These are phyloP conservation scores for Esperia sulphurella DNA, from an alignment of 2,888 invertebrate genomes.

Conservation along the genomic window DNA sequence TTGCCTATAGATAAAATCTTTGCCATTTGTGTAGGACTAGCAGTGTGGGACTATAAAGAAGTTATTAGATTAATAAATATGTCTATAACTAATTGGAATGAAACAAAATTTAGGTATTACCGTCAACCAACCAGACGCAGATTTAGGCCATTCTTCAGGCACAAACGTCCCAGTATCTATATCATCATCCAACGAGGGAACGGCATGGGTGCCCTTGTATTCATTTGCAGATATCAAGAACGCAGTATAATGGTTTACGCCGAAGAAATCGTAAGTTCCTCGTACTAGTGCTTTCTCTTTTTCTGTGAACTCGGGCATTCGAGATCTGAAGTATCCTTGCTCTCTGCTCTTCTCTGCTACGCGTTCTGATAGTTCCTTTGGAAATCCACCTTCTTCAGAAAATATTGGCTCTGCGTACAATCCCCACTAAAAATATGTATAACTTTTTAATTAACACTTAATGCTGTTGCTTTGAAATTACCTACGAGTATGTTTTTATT, in stretches of 20 bases:
- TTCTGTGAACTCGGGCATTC: conserved; percentile 36
- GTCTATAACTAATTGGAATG: not conserved
- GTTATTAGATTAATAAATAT: too few species aligned
- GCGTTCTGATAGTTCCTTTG: conserved; percentile 51
- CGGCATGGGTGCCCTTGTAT: conserved; percentile 18
- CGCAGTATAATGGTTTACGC: conserved; percentile 12
- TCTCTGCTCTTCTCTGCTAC: conserved; percentile 49
- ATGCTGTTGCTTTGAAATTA: too few species aligned
- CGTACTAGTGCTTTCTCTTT: conserved; percentile 37
- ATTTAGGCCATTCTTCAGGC: conserved; percentile 37
- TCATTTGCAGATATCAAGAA: conserved; percentile 32
- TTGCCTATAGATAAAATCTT: too few species aligned
- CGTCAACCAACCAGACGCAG: conserved; percentile 42
- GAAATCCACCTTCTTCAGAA: conserved; percentile 65
- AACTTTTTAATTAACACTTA: too few species aligned
- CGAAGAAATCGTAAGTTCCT: conserved; percentile 47
- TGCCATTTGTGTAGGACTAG: too few species aligned
- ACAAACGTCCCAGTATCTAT: conserved; percentile 20
- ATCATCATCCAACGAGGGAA: conserved; percentile 42
- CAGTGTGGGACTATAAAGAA: too few species aligned
- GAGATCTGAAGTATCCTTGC: conserved; percentile 35
- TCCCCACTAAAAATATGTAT: conserved; percentile 38
- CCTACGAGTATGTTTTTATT: too few species aligned
- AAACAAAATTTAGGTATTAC: conserved; percentile 26
- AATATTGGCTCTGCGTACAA: conserved; percentile 66